Conservation (phyloP, 2,113 vertebrate genomes). For the Apeltes quadracus region DNA sequence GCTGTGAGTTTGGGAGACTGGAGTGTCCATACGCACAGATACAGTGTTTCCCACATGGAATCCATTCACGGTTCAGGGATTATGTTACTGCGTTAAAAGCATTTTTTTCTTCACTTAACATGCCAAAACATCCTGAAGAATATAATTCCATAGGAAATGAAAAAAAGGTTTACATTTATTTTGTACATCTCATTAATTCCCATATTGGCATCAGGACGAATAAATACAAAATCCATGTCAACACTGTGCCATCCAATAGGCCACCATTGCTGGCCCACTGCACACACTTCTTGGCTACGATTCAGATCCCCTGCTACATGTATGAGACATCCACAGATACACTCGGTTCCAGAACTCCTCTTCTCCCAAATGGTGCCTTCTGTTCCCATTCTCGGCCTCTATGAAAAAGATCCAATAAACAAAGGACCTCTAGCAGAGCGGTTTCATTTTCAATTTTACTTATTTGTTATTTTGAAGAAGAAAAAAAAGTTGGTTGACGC, state of each 20-base stretch:
- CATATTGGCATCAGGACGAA: constrained; percentile 26
- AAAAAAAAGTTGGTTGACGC: constrained; percentile 34
- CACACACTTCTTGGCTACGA: constrained; percentile 63
- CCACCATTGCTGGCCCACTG: constrained; percentile 34
- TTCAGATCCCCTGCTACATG: constrained; percentile 69
- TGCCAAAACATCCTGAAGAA: constrained; percentile 31
- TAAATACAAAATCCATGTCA: constrained; percentile 36
- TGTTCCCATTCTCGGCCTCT: constrained; percentile 65
- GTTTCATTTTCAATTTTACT: neutral
- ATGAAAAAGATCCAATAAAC: constrained; percentile 57
- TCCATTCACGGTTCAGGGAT: constrained; percentile 59
- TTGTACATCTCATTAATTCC: constrained; percentile 5
- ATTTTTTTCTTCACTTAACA: constrained; percentile 16
- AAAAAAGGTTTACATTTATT: neutral
- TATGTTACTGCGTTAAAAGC: constrained; percentile 45
- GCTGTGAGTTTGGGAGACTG: constrained; percentile 15
- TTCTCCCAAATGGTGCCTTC: constrained; percentile 78
- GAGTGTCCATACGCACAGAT: constrained; percentile 15
- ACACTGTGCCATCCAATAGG: constrained; percentile 46
- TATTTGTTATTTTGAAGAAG: constrained; percentile 1
- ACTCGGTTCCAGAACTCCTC: constrained; percentile 66
- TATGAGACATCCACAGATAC: constrained; percentile 78
- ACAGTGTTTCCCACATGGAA: constrained; percentile 44
- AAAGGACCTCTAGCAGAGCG: constrained; percentile 24
- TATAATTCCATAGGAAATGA: neutral